Conservation (phyloP, 64 coral and sea anemone genomes). For the Montipora cactus region DNA sequence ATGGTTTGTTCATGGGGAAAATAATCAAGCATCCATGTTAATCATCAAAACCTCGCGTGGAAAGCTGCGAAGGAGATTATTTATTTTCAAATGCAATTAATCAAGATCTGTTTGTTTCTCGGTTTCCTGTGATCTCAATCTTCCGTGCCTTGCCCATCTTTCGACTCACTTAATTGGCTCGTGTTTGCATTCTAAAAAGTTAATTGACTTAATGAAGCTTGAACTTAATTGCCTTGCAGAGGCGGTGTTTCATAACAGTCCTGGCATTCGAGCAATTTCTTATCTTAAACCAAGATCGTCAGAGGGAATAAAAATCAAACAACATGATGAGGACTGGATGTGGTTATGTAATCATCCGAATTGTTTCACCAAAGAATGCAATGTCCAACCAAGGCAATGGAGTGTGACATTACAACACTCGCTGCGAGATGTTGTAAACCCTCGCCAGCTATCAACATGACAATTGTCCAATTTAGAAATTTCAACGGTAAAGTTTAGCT, state of each 20-base stretch:
- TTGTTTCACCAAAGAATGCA: too few relatives aligned
- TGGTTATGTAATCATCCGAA: background rate
- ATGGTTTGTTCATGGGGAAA: background rate
- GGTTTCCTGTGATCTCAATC: too few relatives aligned
- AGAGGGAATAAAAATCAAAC: background rate
- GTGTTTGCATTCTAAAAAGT: background rate
- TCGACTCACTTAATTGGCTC: background rate
- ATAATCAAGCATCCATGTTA: too few relatives aligned
- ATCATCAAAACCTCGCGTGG: too few relatives aligned
- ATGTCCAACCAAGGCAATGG: too few relatives aligned
- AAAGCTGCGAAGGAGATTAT: too few relatives aligned
- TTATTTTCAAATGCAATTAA: too few relatives aligned
- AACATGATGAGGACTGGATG: background rate
- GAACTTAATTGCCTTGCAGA: background rate
- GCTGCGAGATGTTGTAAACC: background rate
- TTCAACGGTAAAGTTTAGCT: background rate
- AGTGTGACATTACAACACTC: conserved; percentile 3
- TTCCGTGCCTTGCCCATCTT: too few relatives aligned
- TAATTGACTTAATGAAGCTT: background rate
- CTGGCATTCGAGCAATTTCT: conserved; percentile 2
- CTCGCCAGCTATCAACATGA: background rate
- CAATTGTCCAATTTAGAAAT: background rate
- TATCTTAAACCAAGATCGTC: background rate
- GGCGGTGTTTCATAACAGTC: background rate
- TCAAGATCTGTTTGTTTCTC: too few relatives aligned